Base-by-base conservation (phyloP, 2,113 vertebrate species). In the Tichodroma muraria region DNA sequence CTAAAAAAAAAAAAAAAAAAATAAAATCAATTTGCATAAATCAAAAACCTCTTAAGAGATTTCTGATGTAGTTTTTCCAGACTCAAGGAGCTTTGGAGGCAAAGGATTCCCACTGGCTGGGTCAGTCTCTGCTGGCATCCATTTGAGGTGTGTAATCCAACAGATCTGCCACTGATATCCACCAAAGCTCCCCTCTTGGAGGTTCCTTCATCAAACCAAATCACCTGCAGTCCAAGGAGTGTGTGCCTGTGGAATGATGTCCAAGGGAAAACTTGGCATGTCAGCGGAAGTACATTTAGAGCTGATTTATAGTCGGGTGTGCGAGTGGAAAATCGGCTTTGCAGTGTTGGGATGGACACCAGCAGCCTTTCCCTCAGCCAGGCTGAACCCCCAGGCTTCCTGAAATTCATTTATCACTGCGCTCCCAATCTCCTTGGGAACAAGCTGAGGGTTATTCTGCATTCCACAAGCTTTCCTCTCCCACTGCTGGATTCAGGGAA, bases 21-120 rank as follows among this genome's bases (percentile, higher is more conserved):
- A 8, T 42, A 54, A 78, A 49, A 5, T 38, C 47, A 88, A 88
- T 93, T 92, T 87, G 38, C 78, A 80, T 95, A 63, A 90, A 90
- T 90, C 83, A 89, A 81, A 91, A 91, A 79, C 53, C 87, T 92
- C 94, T 91, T 93, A 42, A 42, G 84, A 89, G 89, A 72, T 81
- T 93, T 72, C 77, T 49, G 90, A 17, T 3, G 7, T 60, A 19
- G 21, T 76, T 94, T 93, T 91, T 65, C 40, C 61, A 85, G 57
- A 33, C 69, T 81, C 1, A 1, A 52, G 88, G 72, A 79, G 86
- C 59, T 95, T 80, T 88, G 72, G 79, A 77, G 68, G 24, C 45
- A 59, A 53, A 84, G 56, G 60, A 83, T 92, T 93, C 94, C 56
- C 88, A 56, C 37, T 2, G 33, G 73, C 57, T 65, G 75, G 63